Percentiles rank a stretch among this genome's conserved stretches.
Conservation (phyloP, 2,888 invertebrate species). For the Phymatocera aterrima region DNA sequence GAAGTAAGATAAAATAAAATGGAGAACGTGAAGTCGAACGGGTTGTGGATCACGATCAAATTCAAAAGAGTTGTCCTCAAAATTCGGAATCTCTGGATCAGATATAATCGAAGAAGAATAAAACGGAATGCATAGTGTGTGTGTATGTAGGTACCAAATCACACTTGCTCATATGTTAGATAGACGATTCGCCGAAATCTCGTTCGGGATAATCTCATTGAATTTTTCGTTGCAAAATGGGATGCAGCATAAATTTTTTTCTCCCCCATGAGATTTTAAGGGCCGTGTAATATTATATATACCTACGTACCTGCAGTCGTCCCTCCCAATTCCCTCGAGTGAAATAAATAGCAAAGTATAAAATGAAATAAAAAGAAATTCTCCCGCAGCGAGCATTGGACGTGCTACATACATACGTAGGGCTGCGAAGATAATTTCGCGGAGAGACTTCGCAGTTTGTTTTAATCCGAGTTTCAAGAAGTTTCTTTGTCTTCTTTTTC, state of each 20-base stretch:
- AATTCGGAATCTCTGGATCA: not conserved
- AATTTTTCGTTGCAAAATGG: not conserved
- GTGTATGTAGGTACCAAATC: not conserved
- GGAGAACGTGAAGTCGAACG: not conserved
- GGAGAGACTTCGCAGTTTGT: constrained; percentile 58
- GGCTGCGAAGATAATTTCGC: constrained; percentile 62
- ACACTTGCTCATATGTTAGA: too few relatives aligned
- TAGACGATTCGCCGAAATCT: constrained; percentile 1
- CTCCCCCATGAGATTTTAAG: constrained; percentile 12
- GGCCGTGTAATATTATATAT: not conserved
- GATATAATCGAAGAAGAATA: not conserved
- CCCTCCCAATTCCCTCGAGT: constrained; percentile 27
- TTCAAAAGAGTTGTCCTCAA: constrained; percentile 11
- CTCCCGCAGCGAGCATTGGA: too few relatives aligned
- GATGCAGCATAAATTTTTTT: not conserved
- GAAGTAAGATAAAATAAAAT: too few relatives aligned
- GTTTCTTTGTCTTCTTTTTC: constrained; percentile 62
- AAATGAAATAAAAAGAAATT: constrained; percentile 45
- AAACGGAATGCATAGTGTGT: not conserved
- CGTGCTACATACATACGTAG: too few relatives aligned
- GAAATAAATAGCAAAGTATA: constrained; percentile 41
- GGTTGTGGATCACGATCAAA: too few relatives aligned
- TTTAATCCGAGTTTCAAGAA: constrained; percentile 71
- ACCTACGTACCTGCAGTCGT: constrained; percentile 5
- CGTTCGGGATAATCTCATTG: not conserved